phyloP scores from a whole-genome alignment of 2,888 invertebrate species.

The Leptopilina drosophilae region DNA sequence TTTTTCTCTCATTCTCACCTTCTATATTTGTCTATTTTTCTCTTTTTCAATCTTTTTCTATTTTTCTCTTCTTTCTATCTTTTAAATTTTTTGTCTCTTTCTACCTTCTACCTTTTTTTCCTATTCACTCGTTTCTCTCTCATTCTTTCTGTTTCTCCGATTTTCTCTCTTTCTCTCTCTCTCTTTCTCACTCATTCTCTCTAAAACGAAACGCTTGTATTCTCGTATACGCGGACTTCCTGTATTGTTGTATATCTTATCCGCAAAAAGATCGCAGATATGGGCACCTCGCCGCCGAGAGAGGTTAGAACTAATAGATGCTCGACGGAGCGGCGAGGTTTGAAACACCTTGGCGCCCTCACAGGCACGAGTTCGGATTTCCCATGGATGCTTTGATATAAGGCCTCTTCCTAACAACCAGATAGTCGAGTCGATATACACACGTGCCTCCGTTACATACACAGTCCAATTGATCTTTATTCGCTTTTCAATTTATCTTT shows the following conservation, averaged over 20 bases:
- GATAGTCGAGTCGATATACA: conserved; percentile 34
- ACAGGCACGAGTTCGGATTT: conserved; percentile 69
- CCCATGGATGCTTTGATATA: conserved; percentile 61
- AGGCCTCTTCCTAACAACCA: conserved; percentile 11
- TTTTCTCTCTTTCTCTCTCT: too few relatives aligned
- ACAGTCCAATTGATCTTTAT: conserved; percentile 24
- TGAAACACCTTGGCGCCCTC: conserved; percentile 68
- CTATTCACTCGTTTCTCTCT: too few relatives aligned
- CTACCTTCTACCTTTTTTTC: too few relatives aligned
- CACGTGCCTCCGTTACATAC: conserved; percentile 10
- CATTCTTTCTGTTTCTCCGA: too few relatives aligned
- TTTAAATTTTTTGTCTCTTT: too few relatives aligned
- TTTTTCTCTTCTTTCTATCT: too few relatives aligned
- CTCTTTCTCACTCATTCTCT: conserved; percentile 47
- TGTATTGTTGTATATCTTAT: conserved; percentile 74
- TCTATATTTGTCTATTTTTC: too few relatives aligned
- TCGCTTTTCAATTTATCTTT: background rate
- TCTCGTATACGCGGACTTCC: conserved; percentile 68
- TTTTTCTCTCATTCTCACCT: too few relatives aligned
- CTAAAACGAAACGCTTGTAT: conserved; percentile 73
- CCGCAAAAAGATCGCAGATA: conserved; percentile 70
- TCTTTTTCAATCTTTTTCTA: too few relatives aligned
- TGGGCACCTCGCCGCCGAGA: conserved; percentile 60
- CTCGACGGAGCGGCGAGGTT: conserved; percentile 67
- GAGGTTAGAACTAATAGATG: conserved; percentile 73